Evolutionary conservation across 2,797 vertebrate genomes (phyloP).

Genomic region (Paedocypris micromegethes): DNA sequence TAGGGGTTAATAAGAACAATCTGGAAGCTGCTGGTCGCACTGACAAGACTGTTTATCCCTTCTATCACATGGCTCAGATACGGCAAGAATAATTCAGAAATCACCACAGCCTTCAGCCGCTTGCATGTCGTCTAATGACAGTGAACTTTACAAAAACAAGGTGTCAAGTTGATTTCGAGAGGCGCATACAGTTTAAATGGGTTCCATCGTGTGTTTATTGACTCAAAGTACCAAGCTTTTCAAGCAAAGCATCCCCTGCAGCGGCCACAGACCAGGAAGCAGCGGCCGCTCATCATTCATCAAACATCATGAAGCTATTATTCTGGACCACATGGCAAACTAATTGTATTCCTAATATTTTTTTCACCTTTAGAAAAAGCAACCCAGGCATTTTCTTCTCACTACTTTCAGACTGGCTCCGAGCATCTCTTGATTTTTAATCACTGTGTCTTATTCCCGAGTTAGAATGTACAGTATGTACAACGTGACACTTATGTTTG

Average conservation of each 20-base stretch:
- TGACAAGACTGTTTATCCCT: conserved; percentile 4
- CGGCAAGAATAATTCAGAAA: no score
- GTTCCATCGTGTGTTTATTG: conserved; percentile 48
- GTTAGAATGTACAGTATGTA: no score
- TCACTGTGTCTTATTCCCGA: no score
- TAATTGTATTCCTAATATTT: conserved; percentile 60
- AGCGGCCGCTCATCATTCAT: conserved; percentile 43
- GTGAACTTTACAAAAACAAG: conserved; percentile 41
- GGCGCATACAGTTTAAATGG: conserved; percentile 35
- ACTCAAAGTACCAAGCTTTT: conserved; percentile 24
- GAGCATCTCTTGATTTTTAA: no score
- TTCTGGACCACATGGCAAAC: conserved; percentile 64
- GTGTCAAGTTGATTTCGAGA: conserved; percentile 35
- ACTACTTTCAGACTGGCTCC: no score
- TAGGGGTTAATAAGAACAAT: conserved; percentile 25
- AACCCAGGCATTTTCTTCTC: conserved; percentile 31
- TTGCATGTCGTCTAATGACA: conserved; percentile 10
- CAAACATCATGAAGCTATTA: conserved; percentile 73
- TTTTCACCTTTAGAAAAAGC: conserved; percentile 34
- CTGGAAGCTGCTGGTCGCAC: not conserved
- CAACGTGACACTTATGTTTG: no score
- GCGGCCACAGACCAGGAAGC: conserved; percentile 32
- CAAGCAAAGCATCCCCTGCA: conserved; percentile 19
- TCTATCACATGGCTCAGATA: no score
- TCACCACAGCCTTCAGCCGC: not conserved